Base-by-base conservation (phyloP, 1,140 invertebrate genomes). In the Hyles euphorbiae region DNA sequence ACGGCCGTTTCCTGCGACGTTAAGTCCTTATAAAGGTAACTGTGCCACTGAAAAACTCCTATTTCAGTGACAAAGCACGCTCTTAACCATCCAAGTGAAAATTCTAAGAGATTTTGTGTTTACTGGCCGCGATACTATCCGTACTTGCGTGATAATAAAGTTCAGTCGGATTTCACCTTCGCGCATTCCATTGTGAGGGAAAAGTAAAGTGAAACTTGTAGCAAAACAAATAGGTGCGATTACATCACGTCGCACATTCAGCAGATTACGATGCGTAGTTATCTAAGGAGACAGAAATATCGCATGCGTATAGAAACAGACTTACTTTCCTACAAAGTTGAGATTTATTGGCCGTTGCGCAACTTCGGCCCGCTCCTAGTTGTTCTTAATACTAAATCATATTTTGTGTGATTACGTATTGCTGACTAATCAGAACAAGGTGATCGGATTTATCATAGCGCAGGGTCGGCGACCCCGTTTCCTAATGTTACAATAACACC, bases 11-110 rank as follows among this genome's bases (percentile, higher is more conserved):
- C 76, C 78, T 80, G 67, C 72, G 80, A 84, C 81, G 79, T 83
- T 87, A 84, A 87, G 79, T 81, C 81, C 81, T 83, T 82, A 86
- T 83, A 83, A 85, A 85, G 81, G 81, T 82, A 83, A 82, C 82
- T 81, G 79, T 82, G 81, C 76, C 72, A 80, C 79, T 85, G 79
- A 81, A 87, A 87, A 83, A 83, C 79, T 83, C 76, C 74, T 80
- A 83, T 83, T 86, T 81, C 73, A 71, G 74, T 81, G 83, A 84
- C 75, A 84, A 81, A 81, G 73, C 72, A 73, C 69, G 70, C 74
- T 75, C 68, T 76, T 76, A 76, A 73, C 68, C 73, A 61, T 65
- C 73, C 71, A 77, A 81, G 79, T 81, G 76, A 81, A 82, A 79
- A 78, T 81, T 76, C 75, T 76, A 70, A 72, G 70, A 72, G 70